Conservation (phyloP, 1,140 invertebrate species). For the Drosophila nannoptera region DNA sequence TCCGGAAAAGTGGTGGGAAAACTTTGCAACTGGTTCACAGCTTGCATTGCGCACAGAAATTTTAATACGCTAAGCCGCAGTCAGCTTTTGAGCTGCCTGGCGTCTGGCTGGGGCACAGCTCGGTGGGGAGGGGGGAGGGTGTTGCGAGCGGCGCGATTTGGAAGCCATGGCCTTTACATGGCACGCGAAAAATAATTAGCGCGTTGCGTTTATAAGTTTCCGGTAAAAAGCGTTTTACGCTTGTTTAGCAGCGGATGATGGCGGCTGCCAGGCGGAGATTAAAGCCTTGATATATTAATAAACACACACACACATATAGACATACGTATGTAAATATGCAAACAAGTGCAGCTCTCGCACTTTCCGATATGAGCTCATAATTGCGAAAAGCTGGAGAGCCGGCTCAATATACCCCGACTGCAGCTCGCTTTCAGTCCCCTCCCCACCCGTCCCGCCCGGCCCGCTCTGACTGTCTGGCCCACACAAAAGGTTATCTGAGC, state of each 20-base stretch:
- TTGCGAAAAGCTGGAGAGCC: conserved; percentile 25
- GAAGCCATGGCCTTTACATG: conserved; percentile 19
- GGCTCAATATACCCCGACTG: not conserved
- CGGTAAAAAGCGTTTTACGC: conserved; percentile 61
- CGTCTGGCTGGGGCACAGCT: not conserved
- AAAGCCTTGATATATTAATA: conserved; percentile 62
- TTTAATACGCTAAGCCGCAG: conserved; percentile 22
- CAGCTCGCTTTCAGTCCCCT: not conserved
- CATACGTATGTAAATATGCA: not conserved
- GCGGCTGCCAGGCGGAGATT: conserved; percentile 39
- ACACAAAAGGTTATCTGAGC: conserved; percentile 13
- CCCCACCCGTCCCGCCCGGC: too few relatives aligned
- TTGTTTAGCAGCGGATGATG: conserved; percentile 38
- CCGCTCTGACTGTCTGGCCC: not conserved
- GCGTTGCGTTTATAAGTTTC: conserved; percentile 67
- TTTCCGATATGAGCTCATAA: conserved; percentile 21
- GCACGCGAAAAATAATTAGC: conserved; percentile 60
- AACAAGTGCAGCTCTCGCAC: not conserved
- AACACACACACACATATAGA: conserved; percentile 9
- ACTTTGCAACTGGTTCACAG: conserved; percentile 38
- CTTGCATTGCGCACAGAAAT: conserved; percentile 26
- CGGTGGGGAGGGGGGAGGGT: not conserved
- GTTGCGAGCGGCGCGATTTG: conserved; percentile 5
- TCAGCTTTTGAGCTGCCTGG: not conserved
- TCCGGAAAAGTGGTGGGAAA: conserved; percentile 7